Evolutionary conservation across 2,888 invertebrate species (phyloP), one percentile per base, ranked within the genome.

Genomic region (Chrysotoxum bicinctum): DNA sequence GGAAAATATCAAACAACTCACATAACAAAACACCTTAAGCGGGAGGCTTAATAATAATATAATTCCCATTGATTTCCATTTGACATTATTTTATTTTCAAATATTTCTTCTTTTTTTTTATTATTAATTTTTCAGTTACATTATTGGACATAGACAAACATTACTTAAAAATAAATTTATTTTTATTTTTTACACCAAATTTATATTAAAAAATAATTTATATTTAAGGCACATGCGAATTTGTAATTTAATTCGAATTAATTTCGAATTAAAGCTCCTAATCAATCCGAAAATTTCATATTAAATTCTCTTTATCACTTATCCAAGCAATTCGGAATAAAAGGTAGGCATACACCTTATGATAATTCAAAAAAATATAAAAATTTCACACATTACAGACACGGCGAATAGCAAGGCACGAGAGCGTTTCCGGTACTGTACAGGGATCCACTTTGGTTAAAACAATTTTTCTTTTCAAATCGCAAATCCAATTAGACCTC

Each of bases 21-120:
- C 43, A 62, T 54, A 77, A 19, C 43, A 30, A 35, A 62, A 54
- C 19, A 70, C 43, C 35, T 62, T 32, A 35, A 32, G 45, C 14
- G 37, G 32, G 64, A 16, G 48, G 21, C 21, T 68, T 68, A n/a
- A n/a, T n/a, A n/a, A n/a, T n/a, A n/a, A n/a, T n/a, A 80, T 84
- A 84, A 84, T 84, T 84, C 75, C 66, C 75, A 84, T 84, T 60
- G 84, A 79, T 84, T 84, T 83, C 54, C 52, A 54, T 70, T 83
- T 58, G 43, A 50, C 19, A 62, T 56, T 54, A 62, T 43, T 68
- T 64, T 23, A 66, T 72, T 52, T 58, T 10, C 5, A 23, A 23
- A 19, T 14, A 66, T 62, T 21, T 54, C 52, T 62, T 56, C 9
- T 54, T 54, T 72, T 32, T 37, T 66, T 75, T 45, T 56, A 7